Evolutionary conservation across 2,888 invertebrate species (phyloP), one percentile per base, ranked within the genome.

Genomic region (Girardia tigrina): DNA sequence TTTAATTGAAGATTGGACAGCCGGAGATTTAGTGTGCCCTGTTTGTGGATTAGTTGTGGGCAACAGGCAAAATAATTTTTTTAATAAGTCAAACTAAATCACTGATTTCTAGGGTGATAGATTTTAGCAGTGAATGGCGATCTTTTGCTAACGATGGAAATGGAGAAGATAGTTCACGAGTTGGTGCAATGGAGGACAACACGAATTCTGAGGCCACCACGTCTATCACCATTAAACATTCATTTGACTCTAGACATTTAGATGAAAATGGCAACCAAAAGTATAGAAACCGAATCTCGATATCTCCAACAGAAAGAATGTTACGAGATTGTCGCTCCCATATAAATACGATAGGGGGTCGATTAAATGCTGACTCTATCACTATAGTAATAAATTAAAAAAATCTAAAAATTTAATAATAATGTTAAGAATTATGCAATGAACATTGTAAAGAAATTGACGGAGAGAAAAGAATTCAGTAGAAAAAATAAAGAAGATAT

Each of bases 1-100:
- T 72, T 88, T 99, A 74, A 91, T 99, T 80, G 98, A 99, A 85
- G 98, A 99, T 85, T 94, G 97, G 85, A 88, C 97, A 81, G 94
- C 94, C 78, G 98, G 98, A 36, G 98, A 99, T 86, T 91, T 94
- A 88, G 94, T 99, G 81, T 99, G 98, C 84, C 92, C 95, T 28
- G 94, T 94, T 86, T 99, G 98, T 87, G 98, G 98, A n/a, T 88
- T 98, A 77, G 98, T 99, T 73, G 97, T 99, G 27, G 98, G 98
- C 16, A 98, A 99, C 86, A 89, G 93, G 92, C 91, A 86, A 83
- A 82, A n/a, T 26, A 8, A 20, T 14, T 72, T 56, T 56, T 20
- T 4, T n/a, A 56, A 56, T 16, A 56, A 2, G 6, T 56, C n/a
- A 12, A n/a, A 8, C 23, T 20, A 12, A 56, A 16, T 12, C 23